These are phyloP conservation scores for Sialia sialis DNA, from an alignment of 2,113 vertebrate species.

Conservation along the genomic window DNA sequence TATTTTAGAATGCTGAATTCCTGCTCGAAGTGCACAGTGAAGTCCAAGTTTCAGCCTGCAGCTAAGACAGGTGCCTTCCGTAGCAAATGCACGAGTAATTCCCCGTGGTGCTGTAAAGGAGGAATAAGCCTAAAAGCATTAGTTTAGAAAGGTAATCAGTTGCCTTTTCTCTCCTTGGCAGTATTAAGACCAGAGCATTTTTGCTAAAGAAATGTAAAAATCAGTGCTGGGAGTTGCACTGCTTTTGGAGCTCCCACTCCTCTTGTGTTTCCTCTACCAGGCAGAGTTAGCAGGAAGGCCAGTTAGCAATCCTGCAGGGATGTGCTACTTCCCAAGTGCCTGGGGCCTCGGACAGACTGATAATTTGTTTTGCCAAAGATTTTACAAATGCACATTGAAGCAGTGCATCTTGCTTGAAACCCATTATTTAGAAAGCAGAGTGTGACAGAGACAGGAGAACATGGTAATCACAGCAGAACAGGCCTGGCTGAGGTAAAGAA, in stretches of 20 bases:
- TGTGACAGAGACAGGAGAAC: neutral
- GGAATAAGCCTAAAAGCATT: neutral
- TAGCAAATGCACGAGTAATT: neutral
- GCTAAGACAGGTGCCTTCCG: neutral
- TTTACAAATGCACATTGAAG: neutral
- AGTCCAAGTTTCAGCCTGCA: neutral
- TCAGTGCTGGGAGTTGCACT: fast-evolving
- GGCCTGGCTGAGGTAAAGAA: neutral
- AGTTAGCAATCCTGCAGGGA: neutral
- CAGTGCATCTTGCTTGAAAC: neutral
- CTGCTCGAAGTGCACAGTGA: neutral
- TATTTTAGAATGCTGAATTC: neutral
- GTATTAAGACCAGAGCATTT: neutral
- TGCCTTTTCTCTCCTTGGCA: neutral
- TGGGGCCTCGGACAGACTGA: neutral
- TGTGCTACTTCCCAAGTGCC: neutral
- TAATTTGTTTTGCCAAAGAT: neutral
- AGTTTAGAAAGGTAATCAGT: neutral
- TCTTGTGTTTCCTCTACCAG: neutral
- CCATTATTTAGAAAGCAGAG: neutral
- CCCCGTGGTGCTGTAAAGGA: neutral
- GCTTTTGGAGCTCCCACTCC: neutral
- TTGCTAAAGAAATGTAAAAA: neutral
- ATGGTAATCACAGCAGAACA: neutral
- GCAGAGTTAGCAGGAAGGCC: neutral